Base-by-base conservation (phyloP, 1,140 invertebrate species). In the Brachionus sp. region DNA sequence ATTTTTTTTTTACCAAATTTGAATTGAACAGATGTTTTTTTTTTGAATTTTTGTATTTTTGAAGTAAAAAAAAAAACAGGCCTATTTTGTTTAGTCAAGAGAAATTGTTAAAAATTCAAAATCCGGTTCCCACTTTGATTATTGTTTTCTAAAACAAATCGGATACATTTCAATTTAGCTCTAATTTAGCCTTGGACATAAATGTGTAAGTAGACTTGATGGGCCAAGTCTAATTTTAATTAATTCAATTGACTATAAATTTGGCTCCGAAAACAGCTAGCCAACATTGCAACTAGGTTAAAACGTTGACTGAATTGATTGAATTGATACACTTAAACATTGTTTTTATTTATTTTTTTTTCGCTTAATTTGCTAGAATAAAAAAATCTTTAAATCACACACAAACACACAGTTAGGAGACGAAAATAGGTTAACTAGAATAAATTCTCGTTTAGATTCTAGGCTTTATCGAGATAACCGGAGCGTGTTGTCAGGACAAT, bases 401-500 rank as follows among this genome's bases (percentile, higher is more conserved):
- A 29, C 29, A 29, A 29, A 29, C 29, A 29, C 29, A 57, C 50
- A 57, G 50, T 9, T 57, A 33, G 64, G 29, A 66, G 64, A 66
- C 64, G 64, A 66, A 66, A 29, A 33, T 66, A 66, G 64, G 64
- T 66, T 66, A 66, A 66, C 25, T 37, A 23, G 33, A 33, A 33
- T 46, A 33, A 33, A 33, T 33, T 33, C 16, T 57, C 50, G 7
- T 66, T 66, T 66, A 66, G 64, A 66, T 66, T 66, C 13, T 13
- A 35, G 33, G 33, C 64, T 33, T 66, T 4, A 39, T 70, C 37
- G 37, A 70, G 66, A 70, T 70, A 70, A 70, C n/a, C n/a, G 25
- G 25, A n/a, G 16, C 9, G 16, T 75, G 70, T 75, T 75, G 70
- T 75, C 70, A 75, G 19, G 70, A 75, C 70, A 75, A 75, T 73